These are phyloP conservation scores for Netelia fuscicornis DNA, from an alignment of 2,888 invertebrate species.

Conservation along the genomic window DNA sequence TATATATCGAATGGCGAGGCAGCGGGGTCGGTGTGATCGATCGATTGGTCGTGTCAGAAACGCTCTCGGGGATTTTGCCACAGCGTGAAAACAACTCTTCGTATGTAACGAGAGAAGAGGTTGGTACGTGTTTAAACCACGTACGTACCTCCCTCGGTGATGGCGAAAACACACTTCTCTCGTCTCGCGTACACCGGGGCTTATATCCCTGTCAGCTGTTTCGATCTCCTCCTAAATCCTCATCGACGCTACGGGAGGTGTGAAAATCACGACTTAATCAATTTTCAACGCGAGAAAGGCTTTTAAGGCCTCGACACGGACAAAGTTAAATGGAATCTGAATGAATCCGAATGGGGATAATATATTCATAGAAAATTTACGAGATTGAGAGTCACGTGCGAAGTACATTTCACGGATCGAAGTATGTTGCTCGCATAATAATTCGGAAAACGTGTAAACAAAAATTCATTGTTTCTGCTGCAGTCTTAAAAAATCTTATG, in stretches of 20 bases:
- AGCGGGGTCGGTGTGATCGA: constrained; percentile 65
- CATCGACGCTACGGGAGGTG: not conserved
- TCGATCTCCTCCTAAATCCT: not conserved
- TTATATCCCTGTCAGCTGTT: not conserved
- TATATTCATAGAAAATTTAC: too few relatives aligned
- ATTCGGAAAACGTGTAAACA: too few relatives aligned
- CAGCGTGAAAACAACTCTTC: constrained; percentile 38
- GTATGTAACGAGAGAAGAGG: constrained; percentile 53
- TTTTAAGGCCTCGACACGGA: too few relatives aligned
- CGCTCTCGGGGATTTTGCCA: constrained; percentile 7
- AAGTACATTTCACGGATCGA: too few relatives aligned
- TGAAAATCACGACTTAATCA: constrained; percentile 7
- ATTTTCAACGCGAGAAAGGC: not conserved
- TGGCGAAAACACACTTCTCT: constrained; percentile 67
- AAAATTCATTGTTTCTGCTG: too few relatives aligned
- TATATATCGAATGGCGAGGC: constrained; percentile 8
- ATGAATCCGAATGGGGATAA: too few relatives aligned
- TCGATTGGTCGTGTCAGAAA: constrained; percentile 66
- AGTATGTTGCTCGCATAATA: too few relatives aligned
- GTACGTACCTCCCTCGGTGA: constrained; percentile 66
- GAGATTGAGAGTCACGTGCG: too few relatives aligned
- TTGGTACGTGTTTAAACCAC: constrained; percentile 58
- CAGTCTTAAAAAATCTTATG: too few relatives aligned
- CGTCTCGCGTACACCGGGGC: constrained; percentile 17
- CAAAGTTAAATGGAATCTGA: too few relatives aligned